Evolutionary conservation across 1,140 invertebrate species (phyloP).

Genomic region (Artemia franciscana): DNA sequence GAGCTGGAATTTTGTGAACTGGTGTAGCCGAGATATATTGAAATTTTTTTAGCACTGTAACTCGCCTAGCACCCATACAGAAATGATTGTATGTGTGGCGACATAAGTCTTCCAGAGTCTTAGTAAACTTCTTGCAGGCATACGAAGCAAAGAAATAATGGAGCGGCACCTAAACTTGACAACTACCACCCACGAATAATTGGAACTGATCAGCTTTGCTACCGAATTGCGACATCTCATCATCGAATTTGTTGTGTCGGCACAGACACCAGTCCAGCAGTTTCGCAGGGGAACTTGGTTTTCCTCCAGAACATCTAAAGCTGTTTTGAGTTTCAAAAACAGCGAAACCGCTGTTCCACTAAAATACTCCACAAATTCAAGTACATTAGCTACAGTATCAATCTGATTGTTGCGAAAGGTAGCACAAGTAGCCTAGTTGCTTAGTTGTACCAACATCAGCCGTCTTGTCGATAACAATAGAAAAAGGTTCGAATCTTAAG

Average conservation of each 20-base stretch:
- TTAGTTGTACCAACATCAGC: neutral
- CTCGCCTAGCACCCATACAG: too few species aligned
- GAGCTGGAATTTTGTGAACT: too few species aligned
- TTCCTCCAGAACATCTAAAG: neutral
- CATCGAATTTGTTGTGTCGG: constrained; percentile 12
- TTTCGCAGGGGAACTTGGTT: constrained; percentile 5
- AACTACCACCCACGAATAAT: constrained; percentile 8
- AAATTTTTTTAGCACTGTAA: too few species aligned
- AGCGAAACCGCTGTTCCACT: neutral
- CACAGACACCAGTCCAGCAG: constrained; percentile 8
- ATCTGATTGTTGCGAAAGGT: neutral
- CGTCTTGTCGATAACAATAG: neutral
- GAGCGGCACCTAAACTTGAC: constrained; percentile 10
- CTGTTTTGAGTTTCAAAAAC: neutral
- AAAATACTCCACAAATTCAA: neutral
- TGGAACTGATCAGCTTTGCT: constrained; percentile 5
- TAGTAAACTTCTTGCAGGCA: neutral
- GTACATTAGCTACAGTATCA: neutral
- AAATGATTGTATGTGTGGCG: too few species aligned
- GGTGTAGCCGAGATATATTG: too few species aligned
- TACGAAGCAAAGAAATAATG: constrained; percentile 1
- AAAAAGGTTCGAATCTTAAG: neutral
- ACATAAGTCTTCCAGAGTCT: too few species aligned
- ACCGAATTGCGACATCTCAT: constrained; percentile 8
- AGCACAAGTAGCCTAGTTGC: neutral